Percentiles rank a stretch among this genome's conserved stretches.
phyloP scores from a whole-genome alignment of 2,797 vertebrate species.

The Sibirionetta formosa region DNA sequence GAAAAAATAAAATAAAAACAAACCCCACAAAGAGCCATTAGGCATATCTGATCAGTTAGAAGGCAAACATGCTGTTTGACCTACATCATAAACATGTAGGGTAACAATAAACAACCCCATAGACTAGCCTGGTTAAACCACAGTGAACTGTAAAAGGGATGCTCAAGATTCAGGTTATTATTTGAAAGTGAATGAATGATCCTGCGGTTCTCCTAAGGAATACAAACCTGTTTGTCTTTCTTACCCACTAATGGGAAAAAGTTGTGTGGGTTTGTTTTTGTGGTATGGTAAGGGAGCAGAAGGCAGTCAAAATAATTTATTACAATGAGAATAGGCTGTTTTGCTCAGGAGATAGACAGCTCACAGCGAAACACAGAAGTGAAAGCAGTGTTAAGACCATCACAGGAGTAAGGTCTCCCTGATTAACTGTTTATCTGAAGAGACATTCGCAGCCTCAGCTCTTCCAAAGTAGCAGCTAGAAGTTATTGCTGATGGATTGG shows the following conservation, averaged over 20 bases:
- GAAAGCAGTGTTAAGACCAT: neutral
- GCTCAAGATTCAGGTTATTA: neutral
- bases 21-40: neutral
- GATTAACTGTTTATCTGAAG: neutral
- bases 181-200: conserved; percentile 11
- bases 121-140: neutral
- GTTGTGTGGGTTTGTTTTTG: neutral
- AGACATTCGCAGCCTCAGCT: neutral
- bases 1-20: neutral
- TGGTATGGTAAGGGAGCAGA: neutral
- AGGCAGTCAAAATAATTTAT: neutral
- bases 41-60: neutral
- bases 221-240: neutral
- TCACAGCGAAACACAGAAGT: neutral
- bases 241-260: neutral
- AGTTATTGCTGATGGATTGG: neutral
- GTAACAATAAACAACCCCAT: neutral
- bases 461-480: neutral
- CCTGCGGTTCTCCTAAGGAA: neutral
- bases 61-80: neutral
- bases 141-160: neutral
- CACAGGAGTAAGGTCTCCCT: neutral
- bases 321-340: neutral
- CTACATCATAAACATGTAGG: neutral
- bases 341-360: neutral